Evolutionary conservation across 1,140 invertebrate species (phyloP).

Genomic region (Tetranychus urticae): DNA sequence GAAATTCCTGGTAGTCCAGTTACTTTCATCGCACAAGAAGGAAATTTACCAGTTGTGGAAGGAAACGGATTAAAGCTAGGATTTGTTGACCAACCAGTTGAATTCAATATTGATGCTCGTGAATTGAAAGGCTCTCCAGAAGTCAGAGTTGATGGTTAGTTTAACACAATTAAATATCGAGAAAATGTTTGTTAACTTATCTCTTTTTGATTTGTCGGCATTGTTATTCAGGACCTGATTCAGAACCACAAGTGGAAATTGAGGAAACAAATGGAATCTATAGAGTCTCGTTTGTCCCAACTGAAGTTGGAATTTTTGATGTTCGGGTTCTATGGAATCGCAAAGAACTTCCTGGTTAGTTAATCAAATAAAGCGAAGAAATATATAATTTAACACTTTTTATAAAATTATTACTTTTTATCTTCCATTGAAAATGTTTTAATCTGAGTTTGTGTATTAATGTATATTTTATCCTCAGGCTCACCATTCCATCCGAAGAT

Average conservation of each 20-base stretch:
- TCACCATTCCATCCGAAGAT: conserved; percentile 46
- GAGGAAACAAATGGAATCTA: conserved; percentile 30
- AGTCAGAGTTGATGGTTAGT: conserved; percentile 29
- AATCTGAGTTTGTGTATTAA: too few relatives aligned
- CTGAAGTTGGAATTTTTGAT: conserved; percentile 44
- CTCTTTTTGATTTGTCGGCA: conserved; percentile 16
- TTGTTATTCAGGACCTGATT: conserved; percentile 25
- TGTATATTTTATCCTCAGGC: conserved; percentile 20
- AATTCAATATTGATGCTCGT: conserved; percentile 21
- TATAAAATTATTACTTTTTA: too few relatives aligned
- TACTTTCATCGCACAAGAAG: conserved; percentile 15
- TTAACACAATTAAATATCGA: conserved; percentile 27
- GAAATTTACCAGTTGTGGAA: conserved; percentile 12
- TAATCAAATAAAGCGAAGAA: too few relatives aligned
- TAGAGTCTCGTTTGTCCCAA: conserved; percentile 38
- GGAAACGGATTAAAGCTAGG: conserved; percentile 18
- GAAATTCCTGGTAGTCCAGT: conserved; percentile 26
- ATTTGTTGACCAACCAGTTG: conserved; percentile 18
- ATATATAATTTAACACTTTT: too few relatives aligned
- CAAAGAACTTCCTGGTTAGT: conserved; percentile 23
- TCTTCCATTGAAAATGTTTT: too few relatives aligned
- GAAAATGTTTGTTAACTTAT: conserved; percentile 23
- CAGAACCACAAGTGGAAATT: conserved; percentile 25
- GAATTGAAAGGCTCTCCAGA: conserved; percentile 31
- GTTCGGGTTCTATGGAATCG: conserved; percentile 45